These are phyloP conservation scores for Drosophila borborema DNA, from an alignment of 2,888 invertebrate species.

Conservation along the genomic window DNA sequence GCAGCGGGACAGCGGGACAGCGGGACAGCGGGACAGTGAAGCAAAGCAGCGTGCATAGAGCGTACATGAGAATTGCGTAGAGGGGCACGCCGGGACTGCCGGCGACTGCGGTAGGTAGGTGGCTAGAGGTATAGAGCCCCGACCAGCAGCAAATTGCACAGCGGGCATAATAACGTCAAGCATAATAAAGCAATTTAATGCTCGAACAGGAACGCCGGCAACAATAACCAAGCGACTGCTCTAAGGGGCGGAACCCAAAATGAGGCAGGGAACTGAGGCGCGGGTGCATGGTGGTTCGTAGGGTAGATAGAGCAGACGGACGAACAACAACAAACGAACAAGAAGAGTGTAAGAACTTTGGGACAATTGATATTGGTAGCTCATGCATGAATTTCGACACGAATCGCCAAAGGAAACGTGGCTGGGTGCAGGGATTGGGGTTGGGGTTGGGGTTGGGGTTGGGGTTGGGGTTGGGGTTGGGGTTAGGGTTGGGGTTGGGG, in stretches of 20 bases:
- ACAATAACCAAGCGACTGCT: constrained; percentile 42
- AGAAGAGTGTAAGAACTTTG: neutral
- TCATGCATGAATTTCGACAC: constrained; percentile 66
- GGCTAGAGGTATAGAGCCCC: constrained; percentile 12
- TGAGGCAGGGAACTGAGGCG: too few relatives aligned
- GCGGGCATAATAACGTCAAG: constrained; percentile 71
- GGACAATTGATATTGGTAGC: constrained; percentile 52
- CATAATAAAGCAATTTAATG: constrained; percentile 80
- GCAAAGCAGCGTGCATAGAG: neutral
- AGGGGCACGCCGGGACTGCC: neutral
- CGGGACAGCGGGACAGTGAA: neutral
- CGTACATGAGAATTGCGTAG: constrained; percentile 5
- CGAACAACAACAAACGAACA: neutral
- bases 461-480: neutral
- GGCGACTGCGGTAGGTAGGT: neutral
- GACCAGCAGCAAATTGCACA: constrained; percentile 68
- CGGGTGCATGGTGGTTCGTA: neutral
- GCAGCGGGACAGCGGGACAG: neutral
- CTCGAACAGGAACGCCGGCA: constrained; percentile 58
- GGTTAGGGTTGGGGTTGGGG: neutral
- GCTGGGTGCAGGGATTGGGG: neutral
- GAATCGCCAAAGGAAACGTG: constrained; percentile 24
- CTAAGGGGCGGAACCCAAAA: constrained; percentile 4
- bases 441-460: neutral
- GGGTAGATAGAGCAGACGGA: neutral